These are phyloP conservation scores for Drosophila quinaria DNA, from an alignment of 2,888 invertebrate species.

Conservation along the genomic window DNA sequence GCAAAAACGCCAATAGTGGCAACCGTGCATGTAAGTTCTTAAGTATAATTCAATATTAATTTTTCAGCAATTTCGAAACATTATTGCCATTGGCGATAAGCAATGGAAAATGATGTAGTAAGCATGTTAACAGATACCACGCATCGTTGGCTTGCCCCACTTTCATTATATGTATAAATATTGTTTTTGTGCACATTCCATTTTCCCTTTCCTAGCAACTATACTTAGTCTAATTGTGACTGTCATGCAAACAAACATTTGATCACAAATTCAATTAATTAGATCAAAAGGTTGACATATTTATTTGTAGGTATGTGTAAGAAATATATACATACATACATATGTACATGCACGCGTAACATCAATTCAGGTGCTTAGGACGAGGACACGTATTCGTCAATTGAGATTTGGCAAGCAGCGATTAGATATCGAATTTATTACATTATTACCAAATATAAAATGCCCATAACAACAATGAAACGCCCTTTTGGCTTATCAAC, in stretches of 20 bases:
- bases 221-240: conserved; percentile 53
- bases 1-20: no score
- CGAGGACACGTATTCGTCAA: conserved; percentile 1
- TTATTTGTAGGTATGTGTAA: neutral
- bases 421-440: conserved; percentile 43
- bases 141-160: conserved; percentile 16
- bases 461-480: conserved; percentile 13
- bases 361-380: conserved; percentile 14
- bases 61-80: conserved; percentile 1
- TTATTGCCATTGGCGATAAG: conserved; percentile 7
- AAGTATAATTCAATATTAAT: conserved; percentile 2
- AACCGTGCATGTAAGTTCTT: no score
- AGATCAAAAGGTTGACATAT: conserved; percentile 32
- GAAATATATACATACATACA: conserved; percentile 1
- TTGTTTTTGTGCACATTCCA: conserved; percentile 7
- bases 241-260: conserved; percentile 50
- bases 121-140: conserved; percentile 10
- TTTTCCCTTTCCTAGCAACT: neutral
- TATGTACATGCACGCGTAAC: conserved; percentile 4
- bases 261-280: conserved; percentile 49
- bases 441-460: conserved; percentile 30
- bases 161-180: conserved; percentile 3
- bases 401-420: conserved; percentile 15
- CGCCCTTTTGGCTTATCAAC: conserved; percentile 35
- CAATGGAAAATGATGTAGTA: neutral